Evolutionary conservation across 2,888 invertebrate genomes (phyloP).

Genomic region (Acrobeloides nanus): DNA sequence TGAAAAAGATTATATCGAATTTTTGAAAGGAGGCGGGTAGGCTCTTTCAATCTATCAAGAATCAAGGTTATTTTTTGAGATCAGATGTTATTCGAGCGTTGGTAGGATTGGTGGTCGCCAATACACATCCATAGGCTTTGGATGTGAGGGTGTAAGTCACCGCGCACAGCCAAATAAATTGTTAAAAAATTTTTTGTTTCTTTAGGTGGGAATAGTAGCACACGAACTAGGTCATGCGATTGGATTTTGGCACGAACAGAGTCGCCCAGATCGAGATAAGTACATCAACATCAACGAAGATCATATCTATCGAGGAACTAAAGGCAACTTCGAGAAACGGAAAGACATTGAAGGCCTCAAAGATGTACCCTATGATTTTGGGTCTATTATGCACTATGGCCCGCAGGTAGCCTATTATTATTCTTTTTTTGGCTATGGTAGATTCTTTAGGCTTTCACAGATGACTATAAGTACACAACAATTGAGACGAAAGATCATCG

Average conservation of each 20-base stretch:
- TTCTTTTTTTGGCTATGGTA: too few relatives aligned
- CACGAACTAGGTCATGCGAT: too few relatives aligned
- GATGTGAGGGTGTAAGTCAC: conserved; percentile 28
- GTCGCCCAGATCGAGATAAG: too few relatives aligned
- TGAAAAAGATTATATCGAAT: conserved; percentile 13
- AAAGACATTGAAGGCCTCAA: conserved; percentile 22
- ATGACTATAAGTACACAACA: conserved; percentile 31
- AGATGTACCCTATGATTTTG: conserved; percentile 36
- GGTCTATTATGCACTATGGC: conserved; percentile 39
- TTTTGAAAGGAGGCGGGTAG: conserved; percentile 19
- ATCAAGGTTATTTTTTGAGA: too few relatives aligned
- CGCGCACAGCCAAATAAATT: background rate
- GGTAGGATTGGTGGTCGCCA: conserved; percentile 38
- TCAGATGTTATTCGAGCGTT: conserved; percentile 36
- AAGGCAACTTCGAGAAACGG: conserved; percentile 35
- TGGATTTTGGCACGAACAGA: too few relatives aligned
- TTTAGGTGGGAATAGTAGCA: conserved; percentile 35
- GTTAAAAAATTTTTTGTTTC: background rate
- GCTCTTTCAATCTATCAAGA: too few relatives aligned
- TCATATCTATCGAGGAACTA: conserved; percentile 26
- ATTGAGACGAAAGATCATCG: conserved; percentile 36
- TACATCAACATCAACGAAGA: too few relatives aligned
- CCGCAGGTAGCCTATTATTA: conserved; percentile 7
- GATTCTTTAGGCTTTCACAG: conserved; percentile 33
- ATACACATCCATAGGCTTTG: conserved; percentile 35